Evolutionary conservation across 2,797 vertebrate genomes (phyloP), one percentile per base, ranked within the genome.

Genomic region (Crenuchus spilurus): DNA sequence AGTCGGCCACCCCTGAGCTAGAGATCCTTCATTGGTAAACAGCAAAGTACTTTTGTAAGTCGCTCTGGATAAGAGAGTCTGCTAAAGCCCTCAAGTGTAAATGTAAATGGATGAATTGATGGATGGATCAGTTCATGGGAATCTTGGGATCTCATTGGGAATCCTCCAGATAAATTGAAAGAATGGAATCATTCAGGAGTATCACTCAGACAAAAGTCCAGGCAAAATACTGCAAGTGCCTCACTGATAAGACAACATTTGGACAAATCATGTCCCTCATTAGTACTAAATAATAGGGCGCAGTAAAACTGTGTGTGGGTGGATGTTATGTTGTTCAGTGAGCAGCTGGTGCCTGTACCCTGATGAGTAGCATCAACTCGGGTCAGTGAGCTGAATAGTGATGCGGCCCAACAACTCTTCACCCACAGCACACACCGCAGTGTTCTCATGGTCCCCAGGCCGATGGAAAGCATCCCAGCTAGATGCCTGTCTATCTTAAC

Each of bases 291-390:
- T 52, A n/a, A 20, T 44, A 2, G n/a, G 0, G 18, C 9, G 20
- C 33, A 22, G 20, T 64, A 46, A 70, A 64, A 35, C 52, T 33
- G 26, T 39, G 18, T 7, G 22, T 30, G 37, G 8, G 39, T 28
- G 39, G 6, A 5, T 44, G 49, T 39, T 41, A 51, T 14, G 6
- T 44, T 46, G 28, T 31, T 41, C 7, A 61, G 58, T 20, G 33
- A 64, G 28, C 68, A 57, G 61, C 61, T 71, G 74, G 54, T 58
- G 41, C 49, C 65, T 48, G 24, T 69, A 33, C 37, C 64, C 52
- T 67, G 62, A 54, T 54, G 46, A 75, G 35, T 44, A 68, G 39
- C 63, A 76, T 35, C 31, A 60, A 14, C 37, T 51, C 14, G 7
- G 46, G n/a, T 44, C 20, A 44, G 26, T 7, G 14, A 31, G 18